A percentile compares a stretch with the other conserved stretches of the same genome.
phyloP scores from a whole-genome alignment of 1,140 invertebrate species.

The Zaprionus davidi region DNA sequence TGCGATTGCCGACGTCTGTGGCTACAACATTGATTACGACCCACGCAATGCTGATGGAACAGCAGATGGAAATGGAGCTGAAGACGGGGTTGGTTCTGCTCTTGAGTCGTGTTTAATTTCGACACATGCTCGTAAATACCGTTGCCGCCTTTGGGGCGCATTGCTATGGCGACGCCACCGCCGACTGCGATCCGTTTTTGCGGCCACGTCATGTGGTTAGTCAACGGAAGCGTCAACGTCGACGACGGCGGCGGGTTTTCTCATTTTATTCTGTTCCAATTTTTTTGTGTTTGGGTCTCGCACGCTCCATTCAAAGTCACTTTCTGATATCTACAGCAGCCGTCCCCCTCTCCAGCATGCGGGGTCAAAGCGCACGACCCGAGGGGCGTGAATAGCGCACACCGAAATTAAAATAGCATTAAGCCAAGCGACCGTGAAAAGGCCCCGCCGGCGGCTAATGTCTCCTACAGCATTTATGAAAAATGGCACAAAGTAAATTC shows the following conservation, averaged over 20 bases:
- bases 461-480: background rate
- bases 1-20: slow-evolving; percentile 64
- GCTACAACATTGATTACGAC: slow-evolving; percentile 31
- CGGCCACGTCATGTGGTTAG: slow-evolving; percentile 56
- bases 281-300: slow-evolving; percentile 54
- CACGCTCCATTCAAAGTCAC: slow-evolving; percentile 46
- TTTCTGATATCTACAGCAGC: slow-evolving; percentile 26
- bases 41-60: background rate
- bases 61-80: too few species aligned
- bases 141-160: slow-evolving; percentile 20
- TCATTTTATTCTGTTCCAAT: slow-evolving; percentile 11
- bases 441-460: slow-evolving; percentile 26
- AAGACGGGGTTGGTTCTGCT: background rate
- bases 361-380: slow-evolving; percentile 34
- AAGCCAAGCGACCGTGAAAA: slow-evolving; percentile 65
- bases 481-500: slow-evolving; percentile 3
- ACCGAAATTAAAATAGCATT: slow-evolving; percentile 76
- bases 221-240: slow-evolving; percentile 2
- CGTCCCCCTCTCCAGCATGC: background rate
- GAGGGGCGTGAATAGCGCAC: slow-evolving; percentile 50
- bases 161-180: slow-evolving; percentile 14
- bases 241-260: slow-evolving; percentile 1
- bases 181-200: slow-evolving; percentile 39
- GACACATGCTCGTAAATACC: slow-evolving; percentile 49
- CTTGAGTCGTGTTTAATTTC: slow-evolving; percentile 44